Evolutionary conservation across 2,888 invertebrate genomes (phyloP), one percentile per base, ranked within the genome.

Genomic region (Nesidiocoris tenuis): DNA sequence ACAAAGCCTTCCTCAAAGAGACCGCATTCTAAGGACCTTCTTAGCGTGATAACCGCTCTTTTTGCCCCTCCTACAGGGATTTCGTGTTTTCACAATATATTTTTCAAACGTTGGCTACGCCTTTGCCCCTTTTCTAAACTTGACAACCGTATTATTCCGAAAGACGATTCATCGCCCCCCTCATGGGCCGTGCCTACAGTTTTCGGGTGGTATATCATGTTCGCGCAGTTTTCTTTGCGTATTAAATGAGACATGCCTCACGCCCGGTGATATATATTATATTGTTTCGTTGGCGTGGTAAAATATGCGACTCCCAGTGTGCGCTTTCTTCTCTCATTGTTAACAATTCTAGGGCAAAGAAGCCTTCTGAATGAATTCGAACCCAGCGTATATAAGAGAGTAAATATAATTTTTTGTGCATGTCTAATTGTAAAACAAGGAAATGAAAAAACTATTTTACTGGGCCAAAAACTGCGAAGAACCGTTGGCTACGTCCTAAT

Each of bases 191-290:
- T 39, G 61, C 72, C 21, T 54, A 21, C 21, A 63, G 63, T 63
- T 67, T 56, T 65, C 7, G 57, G 68, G 66, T 25, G 63, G 65
- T 72, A 72, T 72, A 72, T 72, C 72, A 72, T 61, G 72, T 72
- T 72, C 72, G 63, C 54, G 72, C 72, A 72, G 72, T 72, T 72
- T 70, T 72, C 72, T 72, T 72, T 56, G 59, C 70, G 59, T 63
- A 72, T 72, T 72, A 72, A 72, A 72, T 72, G 72, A 72, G 72
- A 72, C 72, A 39, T 61, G 72, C 61, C 70, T 72, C 57, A 17
- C 72, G 39, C 7, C 54, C 5, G 16, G 57, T 61, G 72, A 72
- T 72, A 54, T 72, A 72, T 72, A 61, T 61, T 72, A 72, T 72
- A 61, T 61, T 72, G 61, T 72, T 21, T 23, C 21, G 17, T 61